These are phyloP conservation scores for Actinemys pallida DNA, from an alignment of 2,113 vertebrate genomes.

Conservation along the genomic window DNA sequence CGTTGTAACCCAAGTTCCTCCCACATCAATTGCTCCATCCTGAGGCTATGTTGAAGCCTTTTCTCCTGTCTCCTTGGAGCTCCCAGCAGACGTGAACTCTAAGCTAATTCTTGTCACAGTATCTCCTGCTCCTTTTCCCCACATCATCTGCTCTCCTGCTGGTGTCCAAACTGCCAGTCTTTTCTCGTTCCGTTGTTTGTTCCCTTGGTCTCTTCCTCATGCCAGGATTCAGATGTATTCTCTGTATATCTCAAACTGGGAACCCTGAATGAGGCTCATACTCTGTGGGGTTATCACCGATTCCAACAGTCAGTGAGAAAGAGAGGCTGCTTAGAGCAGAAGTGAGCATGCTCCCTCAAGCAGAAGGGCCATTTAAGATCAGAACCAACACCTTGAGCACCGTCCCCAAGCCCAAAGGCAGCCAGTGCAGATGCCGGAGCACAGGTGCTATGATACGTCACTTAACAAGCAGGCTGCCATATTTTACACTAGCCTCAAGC, in stretches of 20 bases:
- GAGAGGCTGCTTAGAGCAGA: not conserved
- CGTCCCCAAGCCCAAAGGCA: not conserved
- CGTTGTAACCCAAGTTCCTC: not conserved
- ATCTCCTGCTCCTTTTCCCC: not conserved
- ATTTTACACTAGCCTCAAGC: not conserved
- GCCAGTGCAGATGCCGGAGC: not conserved
- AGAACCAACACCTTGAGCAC: not conserved
- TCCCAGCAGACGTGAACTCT: not conserved
- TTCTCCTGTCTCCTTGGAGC: not conserved
- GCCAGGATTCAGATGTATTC: not conserved
- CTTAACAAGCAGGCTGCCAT: not conserved
- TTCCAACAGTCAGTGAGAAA: not conserved
- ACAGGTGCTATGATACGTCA: not conserved
- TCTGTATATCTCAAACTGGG: not conserved
- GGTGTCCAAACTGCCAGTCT: not conserved
- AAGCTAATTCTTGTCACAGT: not conserved
- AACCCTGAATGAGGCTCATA: not conserved
- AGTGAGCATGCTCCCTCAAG: not conserved
- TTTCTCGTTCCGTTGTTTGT: not conserved
- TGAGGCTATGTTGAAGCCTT: not conserved
- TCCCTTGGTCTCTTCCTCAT: not conserved
- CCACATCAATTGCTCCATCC: not conserved
- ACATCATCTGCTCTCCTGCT: not conserved
- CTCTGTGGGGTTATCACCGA: not conserved
- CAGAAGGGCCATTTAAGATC: not conserved